Conservation (phyloP, 2,797 vertebrate genomes). For the Acrossocheilus wenchowensis region DNA sequence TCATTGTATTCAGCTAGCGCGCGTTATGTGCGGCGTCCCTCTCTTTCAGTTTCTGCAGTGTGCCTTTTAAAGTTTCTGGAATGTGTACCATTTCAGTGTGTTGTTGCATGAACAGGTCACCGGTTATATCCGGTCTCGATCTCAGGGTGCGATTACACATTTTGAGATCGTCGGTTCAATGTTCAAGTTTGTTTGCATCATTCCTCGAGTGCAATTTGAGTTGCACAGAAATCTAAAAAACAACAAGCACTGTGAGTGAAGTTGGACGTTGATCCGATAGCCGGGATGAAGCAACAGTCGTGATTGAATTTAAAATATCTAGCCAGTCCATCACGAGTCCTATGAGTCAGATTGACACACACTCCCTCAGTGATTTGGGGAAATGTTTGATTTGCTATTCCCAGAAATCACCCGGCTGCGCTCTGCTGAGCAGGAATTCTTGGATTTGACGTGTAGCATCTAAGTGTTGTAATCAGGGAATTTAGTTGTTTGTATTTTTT, state of each 20-base stretch:
- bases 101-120: background rate
- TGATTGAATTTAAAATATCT: slow-evolving; percentile 24
- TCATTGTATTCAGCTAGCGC: slow-evolving; percentile 43
- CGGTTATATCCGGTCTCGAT: background rate
- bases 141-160: background rate
- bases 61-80: background rate
- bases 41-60: background rate
- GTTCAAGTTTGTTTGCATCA: slow-evolving; percentile 16
- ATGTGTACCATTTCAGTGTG: background rate
- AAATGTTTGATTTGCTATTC: slow-evolving; percentile 56
- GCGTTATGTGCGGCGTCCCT: background rate
- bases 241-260: background rate
- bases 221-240: background rate
- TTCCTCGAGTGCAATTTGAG: background rate
- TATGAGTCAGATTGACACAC: slow-evolving; percentile 15
- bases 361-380: slow-evolving; percentile 24
- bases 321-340: slow-evolving; percentile 10
- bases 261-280: background rate
- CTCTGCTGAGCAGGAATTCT: slow-evolving; percentile 56
- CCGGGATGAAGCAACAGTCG: slow-evolving; percentile 2
- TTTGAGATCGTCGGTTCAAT: background rate
- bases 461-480: background rate
- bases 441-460: slow-evolving; percentile 30
- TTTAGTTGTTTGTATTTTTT: background rate
- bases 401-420: slow-evolving; percentile 58